A percentile compares a stretch with the other conserved stretches of the same genome.
Evolutionary conservation across 2,888 invertebrate species (phyloP).

Genomic region (Malthinus flaveolus): DNA sequence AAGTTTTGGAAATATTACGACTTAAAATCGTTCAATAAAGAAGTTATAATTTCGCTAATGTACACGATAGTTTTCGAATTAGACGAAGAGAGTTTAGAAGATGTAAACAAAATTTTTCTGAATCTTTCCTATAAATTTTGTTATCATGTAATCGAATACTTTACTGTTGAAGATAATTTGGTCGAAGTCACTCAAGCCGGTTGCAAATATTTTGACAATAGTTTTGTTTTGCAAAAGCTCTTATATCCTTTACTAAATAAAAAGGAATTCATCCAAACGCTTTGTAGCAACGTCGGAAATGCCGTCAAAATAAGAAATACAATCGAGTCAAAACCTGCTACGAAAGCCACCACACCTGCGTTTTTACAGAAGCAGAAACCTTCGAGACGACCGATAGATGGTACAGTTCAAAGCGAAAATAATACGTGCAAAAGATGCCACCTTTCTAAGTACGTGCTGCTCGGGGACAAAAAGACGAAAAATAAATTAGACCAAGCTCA

Average conservation of each 20-base stretch:
- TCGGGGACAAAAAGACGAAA: slow-evolving; percentile 24
- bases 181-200: slow-evolving; percentile 56
- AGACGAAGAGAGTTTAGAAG: slow-evolving; percentile 36
- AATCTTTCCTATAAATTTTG: slow-evolving; percentile 30
- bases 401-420: slow-evolving; percentile 29
- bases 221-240: slow-evolving; percentile 58
- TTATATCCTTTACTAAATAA: slow-evolving; percentile 56
- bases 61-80: slow-evolving; percentile 44
- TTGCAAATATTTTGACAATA: slow-evolving; percentile 57
- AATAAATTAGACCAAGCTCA: slow-evolving; percentile 34
- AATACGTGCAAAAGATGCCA: slow-evolving; percentile 27
- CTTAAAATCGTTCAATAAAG: slow-evolving; percentile 33
- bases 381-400: no score
- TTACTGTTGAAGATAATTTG: slow-evolving; percentile 56
- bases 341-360: slow-evolving; percentile 37
- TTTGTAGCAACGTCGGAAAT: slow-evolving; percentile 28
- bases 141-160: slow-evolving; percentile 51
- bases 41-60: slow-evolving; percentile 32
- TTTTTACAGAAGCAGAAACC: no score
- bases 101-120: slow-evolving; percentile 35
- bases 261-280: slow-evolving; percentile 31
- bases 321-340: slow-evolving; percentile 25
- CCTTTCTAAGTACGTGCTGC: slow-evolving; percentile 38
- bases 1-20: slow-evolving; percentile 33
- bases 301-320: slow-evolving; percentile 10